These are phyloP conservation scores for Noctua janthina DNA, from an alignment of 2,888 invertebrate species.

Conservation along the genomic window DNA sequence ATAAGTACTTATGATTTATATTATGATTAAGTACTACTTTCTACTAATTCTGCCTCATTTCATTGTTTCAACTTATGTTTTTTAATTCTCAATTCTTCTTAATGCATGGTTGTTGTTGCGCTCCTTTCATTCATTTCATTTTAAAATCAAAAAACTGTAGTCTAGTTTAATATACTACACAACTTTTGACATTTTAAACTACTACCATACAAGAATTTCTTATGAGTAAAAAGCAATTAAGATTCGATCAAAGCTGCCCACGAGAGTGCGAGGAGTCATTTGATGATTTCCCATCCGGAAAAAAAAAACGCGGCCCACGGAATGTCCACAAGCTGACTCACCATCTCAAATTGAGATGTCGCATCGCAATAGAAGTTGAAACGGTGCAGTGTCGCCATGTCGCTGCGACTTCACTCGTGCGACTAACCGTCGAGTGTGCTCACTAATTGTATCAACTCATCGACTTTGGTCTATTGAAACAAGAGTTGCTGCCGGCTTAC, in stretches of 20 bases:
- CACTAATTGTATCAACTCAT: conserved; percentile 59
- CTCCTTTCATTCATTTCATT: background rate
- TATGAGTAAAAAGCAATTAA: background rate
- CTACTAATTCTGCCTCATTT: background rate
- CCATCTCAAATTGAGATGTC: conserved; percentile 64
- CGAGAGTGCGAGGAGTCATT: too few relatives aligned
- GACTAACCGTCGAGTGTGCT: conserved; percentile 62
- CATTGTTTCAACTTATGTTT: background rate
- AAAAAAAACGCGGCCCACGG: conserved; percentile 6
- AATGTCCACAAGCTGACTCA: conserved; percentile 61
- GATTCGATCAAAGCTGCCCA: background rate
- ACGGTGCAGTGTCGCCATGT: conserved; percentile 66
- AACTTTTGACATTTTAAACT: background rate
- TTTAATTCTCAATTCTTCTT: background rate
- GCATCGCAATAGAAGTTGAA: conserved; percentile 62
- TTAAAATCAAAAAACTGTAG: background rate
- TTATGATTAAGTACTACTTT: background rate
- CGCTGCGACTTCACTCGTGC: conserved; percentile 60
- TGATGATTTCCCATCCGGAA: too few relatives aligned
- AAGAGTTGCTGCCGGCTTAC: background rate
- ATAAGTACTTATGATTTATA: background rate
- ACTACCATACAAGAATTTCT: background rate
- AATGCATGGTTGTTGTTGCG: background rate
- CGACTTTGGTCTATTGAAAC: background rate
- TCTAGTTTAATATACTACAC: background rate